phyloP scores from a whole-genome alignment of 1,140 invertebrate genomes.

The Euglossa dilemma region DNA sequence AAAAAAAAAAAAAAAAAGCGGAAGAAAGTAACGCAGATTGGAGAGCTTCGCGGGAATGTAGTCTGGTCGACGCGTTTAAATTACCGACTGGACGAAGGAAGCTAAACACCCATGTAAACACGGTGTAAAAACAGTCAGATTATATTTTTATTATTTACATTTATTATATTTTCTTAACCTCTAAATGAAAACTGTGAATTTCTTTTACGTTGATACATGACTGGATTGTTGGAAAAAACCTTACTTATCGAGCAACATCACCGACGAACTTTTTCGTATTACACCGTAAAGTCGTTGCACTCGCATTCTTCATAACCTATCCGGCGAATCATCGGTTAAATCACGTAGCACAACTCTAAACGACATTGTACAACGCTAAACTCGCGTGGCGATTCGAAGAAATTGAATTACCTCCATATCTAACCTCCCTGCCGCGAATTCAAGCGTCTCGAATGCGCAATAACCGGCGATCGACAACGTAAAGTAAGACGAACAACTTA shows the following conservation, averaged over 20 bases:
- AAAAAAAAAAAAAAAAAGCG: too few species aligned
- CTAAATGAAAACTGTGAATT: too few species aligned
- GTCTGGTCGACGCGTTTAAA: not conserved
- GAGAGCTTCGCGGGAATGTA: not conserved
- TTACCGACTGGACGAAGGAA: not conserved
- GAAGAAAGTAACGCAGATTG: not conserved
- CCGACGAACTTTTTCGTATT: not conserved
- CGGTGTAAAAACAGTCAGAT: not conserved
- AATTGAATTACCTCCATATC: not conserved
- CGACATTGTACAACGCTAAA: not conserved
- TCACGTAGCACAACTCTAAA: not conserved
- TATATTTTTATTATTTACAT: too few species aligned
- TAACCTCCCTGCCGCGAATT: not conserved
- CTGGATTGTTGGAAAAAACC: not conserved
- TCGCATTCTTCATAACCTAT: not conserved
- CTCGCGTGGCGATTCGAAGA: not conserved
- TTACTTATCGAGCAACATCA: not conserved
- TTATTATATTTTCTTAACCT: too few species aligned
- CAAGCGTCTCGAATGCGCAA: not conserved
- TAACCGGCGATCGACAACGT: not conserved
- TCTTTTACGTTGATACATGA: too few species aligned
- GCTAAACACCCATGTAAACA: not conserved
- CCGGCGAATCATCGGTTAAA: not conserved
- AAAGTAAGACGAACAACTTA: not conserved
- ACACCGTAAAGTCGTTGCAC: not conserved